These are phyloP conservation scores for Phainopepla nitens DNA, from an alignment of 2,113 vertebrate genomes.

Conservation along the genomic window DNA sequence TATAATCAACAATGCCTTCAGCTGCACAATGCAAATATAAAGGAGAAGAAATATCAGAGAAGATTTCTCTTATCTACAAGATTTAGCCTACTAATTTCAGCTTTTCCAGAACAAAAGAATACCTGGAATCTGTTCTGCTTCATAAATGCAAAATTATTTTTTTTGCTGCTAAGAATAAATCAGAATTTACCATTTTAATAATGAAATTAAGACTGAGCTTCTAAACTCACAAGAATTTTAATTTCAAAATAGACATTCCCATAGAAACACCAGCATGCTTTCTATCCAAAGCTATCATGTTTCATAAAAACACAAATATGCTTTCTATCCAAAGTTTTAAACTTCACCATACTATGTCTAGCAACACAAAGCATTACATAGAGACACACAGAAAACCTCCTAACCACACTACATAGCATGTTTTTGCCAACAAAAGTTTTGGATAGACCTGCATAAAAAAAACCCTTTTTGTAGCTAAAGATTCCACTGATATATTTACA, in stretches of 20 bases:
- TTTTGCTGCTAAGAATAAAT: not conserved
- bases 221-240: not conserved
- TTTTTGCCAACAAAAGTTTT: not conserved
- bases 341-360: not conserved
- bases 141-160: not conserved
- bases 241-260: not conserved
- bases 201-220: not conserved
- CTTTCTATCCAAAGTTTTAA: not conserved
- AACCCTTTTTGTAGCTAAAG: not conserved
- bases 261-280: not conserved
- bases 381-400: not conserved
- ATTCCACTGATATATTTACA: not conserved
- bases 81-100: not conserved
- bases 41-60: not conserved
- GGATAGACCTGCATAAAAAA: not conserved
- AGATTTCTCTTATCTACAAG: not conserved
- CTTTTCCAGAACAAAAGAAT: not conserved
- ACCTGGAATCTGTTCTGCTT: not conserved
- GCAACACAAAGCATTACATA: not conserved
- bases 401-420: not conserved
- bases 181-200: not conserved
- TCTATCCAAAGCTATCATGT: not conserved
- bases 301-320: not conserved
- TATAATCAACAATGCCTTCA: not conserved
- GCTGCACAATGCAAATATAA: not conserved